These are phyloP conservation scores for Etheostoma cragini DNA, from an alignment of 2,113 vertebrate species.

Conservation along the genomic window DNA sequence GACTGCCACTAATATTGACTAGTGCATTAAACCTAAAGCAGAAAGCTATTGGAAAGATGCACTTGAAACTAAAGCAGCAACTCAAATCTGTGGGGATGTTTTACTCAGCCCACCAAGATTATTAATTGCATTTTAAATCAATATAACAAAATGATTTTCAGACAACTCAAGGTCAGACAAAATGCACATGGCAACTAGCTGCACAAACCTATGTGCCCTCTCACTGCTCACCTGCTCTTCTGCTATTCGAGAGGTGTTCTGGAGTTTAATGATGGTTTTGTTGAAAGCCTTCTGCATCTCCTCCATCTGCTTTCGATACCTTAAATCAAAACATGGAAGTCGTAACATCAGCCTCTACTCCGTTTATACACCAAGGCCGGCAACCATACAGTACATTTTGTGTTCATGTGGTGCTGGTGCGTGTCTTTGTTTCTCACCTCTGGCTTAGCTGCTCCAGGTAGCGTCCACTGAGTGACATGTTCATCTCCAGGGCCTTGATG, in stretches of 20 bases:
- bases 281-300: slow-evolving; percentile 99
- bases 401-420: neutral
- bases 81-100: neutral
- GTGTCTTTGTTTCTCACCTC: slow-evolving; percentile 82
- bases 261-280: slow-evolving; percentile 97
- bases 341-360: neutral
- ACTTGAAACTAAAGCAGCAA: neutral
- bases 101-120: neutral
- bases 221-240: slow-evolving; percentile 91
- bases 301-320: slow-evolving; percentile 99
- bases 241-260: slow-evolving; percentile 95
- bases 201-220: neutral
- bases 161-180: slow-evolving; percentile 1
- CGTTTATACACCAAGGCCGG: neutral
- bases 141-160: neutral
- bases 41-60: neutral
- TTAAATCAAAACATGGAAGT: slow-evolving; percentile 50
- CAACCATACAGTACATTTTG: neutral
- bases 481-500: slow-evolving; percentile 97
- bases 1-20: neutral
- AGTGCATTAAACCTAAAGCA: neutral
- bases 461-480: slow-evolving; percentile 98
- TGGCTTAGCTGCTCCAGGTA: slow-evolving; percentile 98
- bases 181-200: neutral
- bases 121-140: neutral